Evolutionary conservation across 2,888 invertebrate genomes (phyloP), one percentile per base, ranked within the genome.

Genomic region (Ligdia adustata): DNA sequence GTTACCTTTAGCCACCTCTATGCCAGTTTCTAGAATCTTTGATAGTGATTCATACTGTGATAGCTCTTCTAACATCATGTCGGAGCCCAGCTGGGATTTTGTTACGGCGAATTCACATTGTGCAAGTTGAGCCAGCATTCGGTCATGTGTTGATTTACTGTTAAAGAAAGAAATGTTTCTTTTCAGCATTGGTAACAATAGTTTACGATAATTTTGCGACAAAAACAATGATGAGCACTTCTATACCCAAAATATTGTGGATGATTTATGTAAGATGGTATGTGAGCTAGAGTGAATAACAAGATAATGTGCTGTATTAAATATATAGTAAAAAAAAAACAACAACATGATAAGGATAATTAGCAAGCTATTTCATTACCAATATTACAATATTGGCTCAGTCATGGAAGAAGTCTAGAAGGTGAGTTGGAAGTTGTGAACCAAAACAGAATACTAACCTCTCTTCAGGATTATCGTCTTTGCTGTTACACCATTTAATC

Each of bases 81-180:
- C 92, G 2, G 95, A 93, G 0, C 95, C 94, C 11, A 95, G 85
- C 39, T 95, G 93, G 0, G 97, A 97, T 75, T 97, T 97, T 51
- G 93, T 93, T 31, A 97, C 95, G 0, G 97, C 95, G 82, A 96
- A 96, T 77, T 98, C 97, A 72, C 97, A 96, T 72, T 97, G 96
- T 0, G 95, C 94, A 37, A 98, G 80, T 72, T 96, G 96, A 0
- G 94, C 94, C 37, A 97, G 78, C 91, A 98, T 93, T 55, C 95
- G 92, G 68, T 97, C 96, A 58, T 94, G 94, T 24, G 94, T 92
- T 14, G 92, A 82, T 79, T 93, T 93, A 65, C 94, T 94, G 75
- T 14, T 84, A 83, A 1, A 53, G 5, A n/a, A 31, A 32, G 3
- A 33, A 33, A 9, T 20, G 7, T 16, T 16, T 16, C 1, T 16